Evolutionary conservation across 2,113 vertebrate genomes (phyloP), one percentile per base, ranked within the genome.

Genomic region (Chroicocephalus ridibundus): DNA sequence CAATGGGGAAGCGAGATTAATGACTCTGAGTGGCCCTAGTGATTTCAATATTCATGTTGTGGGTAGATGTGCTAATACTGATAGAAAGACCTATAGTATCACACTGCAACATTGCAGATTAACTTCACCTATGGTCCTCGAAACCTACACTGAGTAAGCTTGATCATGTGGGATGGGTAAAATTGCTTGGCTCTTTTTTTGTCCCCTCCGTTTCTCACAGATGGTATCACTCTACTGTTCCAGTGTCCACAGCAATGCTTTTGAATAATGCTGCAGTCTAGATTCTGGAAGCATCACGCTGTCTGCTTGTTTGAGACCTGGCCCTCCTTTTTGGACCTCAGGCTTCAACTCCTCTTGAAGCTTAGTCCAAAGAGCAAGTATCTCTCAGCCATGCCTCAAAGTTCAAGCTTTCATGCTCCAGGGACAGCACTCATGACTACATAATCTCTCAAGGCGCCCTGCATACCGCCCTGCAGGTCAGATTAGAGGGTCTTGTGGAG

Each of bases 1-100:
- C 38, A 29, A 52, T 2, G 40, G 77, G 87, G 52, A 86, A 95
- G 65, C 36, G 94, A 92, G 94, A 81, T 93, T 26, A 82, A 96
- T 34, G 84, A 8, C 40, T 26, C 6, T 5, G 27, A 77, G 84
- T 25, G 36, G 55, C 55, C 79, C 46, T 52, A 13, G 42, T 10
- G 13, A 66, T 88, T 93, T 94, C 68, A 21, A 27, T 88, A 61
- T 66, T 80, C 76, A 36, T 15, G 65, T 72, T 42, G 40, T 16
- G 71, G 46, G 76, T 46, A 77, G 69, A 47, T 34, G 79, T 8
- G 46, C 36, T 40, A 4, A 20, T 17, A 15, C 32, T 14, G 52
- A n/a, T 40, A 70, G 36, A 70, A 62, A 21, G 72, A 32, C 34
- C 74, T 46, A 42, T 36, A 38, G 54, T 13, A 42, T 11, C 55